Conservation (phyloP, 2,888 invertebrate genomes). For the Automeris io region DNA sequence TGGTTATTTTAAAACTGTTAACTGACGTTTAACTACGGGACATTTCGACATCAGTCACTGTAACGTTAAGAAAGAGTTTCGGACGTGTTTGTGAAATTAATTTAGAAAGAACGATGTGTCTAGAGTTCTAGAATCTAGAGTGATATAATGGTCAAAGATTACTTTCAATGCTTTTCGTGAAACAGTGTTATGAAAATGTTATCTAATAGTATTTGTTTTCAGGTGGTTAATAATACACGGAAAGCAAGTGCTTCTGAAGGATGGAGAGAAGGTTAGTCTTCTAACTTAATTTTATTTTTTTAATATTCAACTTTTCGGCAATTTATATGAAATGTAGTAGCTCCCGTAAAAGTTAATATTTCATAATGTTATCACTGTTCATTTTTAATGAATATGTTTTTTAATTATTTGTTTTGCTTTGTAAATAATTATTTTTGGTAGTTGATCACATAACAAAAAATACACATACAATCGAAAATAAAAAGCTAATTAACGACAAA, state of each 20-base stretch:
- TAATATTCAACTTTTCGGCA: no score
- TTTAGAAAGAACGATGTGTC: slow-evolving; percentile 25
- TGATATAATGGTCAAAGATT: slow-evolving; percentile 50
- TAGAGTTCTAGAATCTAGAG: slow-evolving; percentile 36
- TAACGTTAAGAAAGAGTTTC: slow-evolving; percentile 38
- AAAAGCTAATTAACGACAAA: no score
- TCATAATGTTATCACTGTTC: no score
- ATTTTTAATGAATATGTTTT: no score
- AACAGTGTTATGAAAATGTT: slow-evolving; percentile 34
- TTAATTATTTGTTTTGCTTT: no score
- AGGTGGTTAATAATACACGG: slow-evolving; percentile 84
- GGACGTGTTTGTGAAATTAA: slow-evolving; percentile 15
- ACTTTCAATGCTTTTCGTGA: slow-evolving; percentile 15
- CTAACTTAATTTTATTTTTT: no score
- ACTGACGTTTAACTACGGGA: slow-evolving; percentile 44
- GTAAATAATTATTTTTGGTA: no score
- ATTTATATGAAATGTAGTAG: no score
- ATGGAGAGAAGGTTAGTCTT: slow-evolving; percentile 67
- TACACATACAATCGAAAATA: no score
- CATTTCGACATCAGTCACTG: slow-evolving; percentile 56
- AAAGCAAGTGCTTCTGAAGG: slow-evolving; percentile 75
- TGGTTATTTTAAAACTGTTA: slow-evolving; percentile 50
- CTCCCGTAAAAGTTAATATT: no score
- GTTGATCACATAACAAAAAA: no score
- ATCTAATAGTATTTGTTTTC: slow-evolving; percentile 30